Evolutionary conservation across 2,797 vertebrate genomes (phyloP), one percentile per base, ranked within the genome.

Genomic region (Peromyscus eremicus): DNA sequence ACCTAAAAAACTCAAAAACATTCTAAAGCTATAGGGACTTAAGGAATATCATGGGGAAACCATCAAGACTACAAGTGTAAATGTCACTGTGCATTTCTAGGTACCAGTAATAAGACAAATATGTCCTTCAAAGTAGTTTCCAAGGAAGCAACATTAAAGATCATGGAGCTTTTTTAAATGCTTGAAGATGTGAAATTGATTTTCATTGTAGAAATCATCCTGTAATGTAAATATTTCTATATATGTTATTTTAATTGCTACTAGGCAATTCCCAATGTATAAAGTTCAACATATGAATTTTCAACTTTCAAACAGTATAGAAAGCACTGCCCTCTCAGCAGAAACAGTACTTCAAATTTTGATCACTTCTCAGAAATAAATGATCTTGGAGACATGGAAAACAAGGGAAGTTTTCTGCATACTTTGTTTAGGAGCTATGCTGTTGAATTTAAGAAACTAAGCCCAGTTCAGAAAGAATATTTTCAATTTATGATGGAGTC

Each of bases 61-160:
- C 77, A 71, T 71, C 82, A 70, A 32, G 52, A 85, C 29, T 46
- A 46, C 6, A 62, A 88, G 16, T 7, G 25, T 49, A 52, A 60
- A 66, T 32, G n/a, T 34, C 32, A 21, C 6, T 0, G 1, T 57
- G 64, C 0, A 0, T 55, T 84, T 81, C 21, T 66, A 27, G 25
- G 40, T 68, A 46, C 82, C 68, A 37, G 17, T 52, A 89, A 60
- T 81, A 85, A 64, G n/a, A 9, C 70, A 17, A 88, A 17, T 85
- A 66, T 64, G 0, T n/a, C 19, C 12, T 91, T 85, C 2, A 12
- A 93, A 81, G 75, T 76, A 71, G 40, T 82, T 94, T 80, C n/a
- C 37, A 84, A 4, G 32, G 34, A 92, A 85, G 46, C 40, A 92
- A 92, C 90, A 79, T 79, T 55, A 89, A 97, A 79, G 43, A 34